These are phyloP conservation scores for Trochalopteron elliotii DNA, from an alignment of 2,113 vertebrate species.

Conservation along the genomic window DNA sequence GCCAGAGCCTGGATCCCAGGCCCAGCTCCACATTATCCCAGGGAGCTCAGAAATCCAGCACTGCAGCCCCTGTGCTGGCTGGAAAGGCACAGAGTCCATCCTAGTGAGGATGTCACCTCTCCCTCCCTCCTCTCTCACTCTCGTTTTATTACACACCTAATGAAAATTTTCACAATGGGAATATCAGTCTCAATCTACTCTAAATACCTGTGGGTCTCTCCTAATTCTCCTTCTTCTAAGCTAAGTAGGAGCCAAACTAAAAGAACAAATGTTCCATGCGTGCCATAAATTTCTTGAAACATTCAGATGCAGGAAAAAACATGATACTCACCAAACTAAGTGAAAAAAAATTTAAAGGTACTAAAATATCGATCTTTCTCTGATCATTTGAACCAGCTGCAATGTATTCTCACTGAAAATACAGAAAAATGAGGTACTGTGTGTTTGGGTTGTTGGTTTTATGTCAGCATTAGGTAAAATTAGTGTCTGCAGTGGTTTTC, in stretches of 20 bases:
- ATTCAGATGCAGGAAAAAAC: not conserved
- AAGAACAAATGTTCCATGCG: constrained; percentile 50
- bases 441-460: not conserved
- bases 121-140: not conserved
- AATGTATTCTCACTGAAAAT: not conserved
- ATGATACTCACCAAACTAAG: not conserved
- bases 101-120: not conserved
- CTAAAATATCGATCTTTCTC: not conserved
- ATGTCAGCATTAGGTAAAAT: not conserved
- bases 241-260: constrained; percentile 32
- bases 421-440: not conserved
- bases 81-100: not conserved
- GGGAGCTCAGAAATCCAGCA: not conserved
- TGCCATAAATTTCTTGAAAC: constrained; percentile 24
- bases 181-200: constrained; percentile 15
- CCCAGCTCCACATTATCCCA: not conserved
- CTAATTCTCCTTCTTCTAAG: constrained; percentile 37
- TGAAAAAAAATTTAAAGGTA: not conserved
- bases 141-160: not conserved
- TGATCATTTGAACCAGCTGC: not conserved
- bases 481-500: not conserved
- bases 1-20: constrained; percentile 10
- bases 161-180: constrained; percentile 45
- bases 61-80: not conserved
- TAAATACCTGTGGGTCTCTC: constrained; percentile 47